Percentiles rank a stretch among this genome's conserved stretches.
These are phyloP conservation scores for Rotaria socialis DNA, from an alignment of 2,888 invertebrate species.

Conservation along the genomic window DNA sequence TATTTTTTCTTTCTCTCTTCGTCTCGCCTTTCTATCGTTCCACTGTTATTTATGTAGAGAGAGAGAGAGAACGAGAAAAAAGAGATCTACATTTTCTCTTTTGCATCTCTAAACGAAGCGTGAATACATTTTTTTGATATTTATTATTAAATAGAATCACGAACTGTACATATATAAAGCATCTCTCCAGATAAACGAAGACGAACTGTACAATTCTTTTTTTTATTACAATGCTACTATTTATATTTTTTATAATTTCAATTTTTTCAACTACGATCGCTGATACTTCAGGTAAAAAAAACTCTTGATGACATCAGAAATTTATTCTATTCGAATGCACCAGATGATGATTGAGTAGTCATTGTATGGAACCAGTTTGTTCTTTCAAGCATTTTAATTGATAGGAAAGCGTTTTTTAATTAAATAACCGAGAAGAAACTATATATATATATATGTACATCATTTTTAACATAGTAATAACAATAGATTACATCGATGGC, in stretches of 20 bases:
- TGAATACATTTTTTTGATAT: slow-evolving; percentile 4
- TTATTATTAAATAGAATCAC: slow-evolving; percentile 17
- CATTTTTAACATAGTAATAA: background rate
- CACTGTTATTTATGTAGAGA: background rate
- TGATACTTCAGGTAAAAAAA: background rate
- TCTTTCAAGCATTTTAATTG: background rate
- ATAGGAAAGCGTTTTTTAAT: background rate
- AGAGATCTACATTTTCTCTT: slow-evolving; percentile 7
- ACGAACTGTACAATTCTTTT: background rate
- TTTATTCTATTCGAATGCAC: background rate
- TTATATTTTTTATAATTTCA: background rate
- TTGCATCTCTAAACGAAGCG: slow-evolving; percentile 11
- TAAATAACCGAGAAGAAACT: background rate
- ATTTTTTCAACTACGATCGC: background rate
- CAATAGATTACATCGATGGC: background rate
- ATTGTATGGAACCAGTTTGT: slow-evolving; percentile 2
- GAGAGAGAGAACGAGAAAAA: background rate
- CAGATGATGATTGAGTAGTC: slow-evolving; percentile 10
- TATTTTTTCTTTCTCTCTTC: background rate
- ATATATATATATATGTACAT: background rate
- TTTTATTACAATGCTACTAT: slow-evolving; percentile 1
- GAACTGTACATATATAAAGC: slow-evolving; percentile 9
- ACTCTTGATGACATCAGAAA: background rate
- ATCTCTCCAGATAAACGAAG: background rate
- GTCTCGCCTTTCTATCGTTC: background rate